Base-by-base conservation (phyloP, 2,797 vertebrate species). In the Florisuga fusca region DNA sequence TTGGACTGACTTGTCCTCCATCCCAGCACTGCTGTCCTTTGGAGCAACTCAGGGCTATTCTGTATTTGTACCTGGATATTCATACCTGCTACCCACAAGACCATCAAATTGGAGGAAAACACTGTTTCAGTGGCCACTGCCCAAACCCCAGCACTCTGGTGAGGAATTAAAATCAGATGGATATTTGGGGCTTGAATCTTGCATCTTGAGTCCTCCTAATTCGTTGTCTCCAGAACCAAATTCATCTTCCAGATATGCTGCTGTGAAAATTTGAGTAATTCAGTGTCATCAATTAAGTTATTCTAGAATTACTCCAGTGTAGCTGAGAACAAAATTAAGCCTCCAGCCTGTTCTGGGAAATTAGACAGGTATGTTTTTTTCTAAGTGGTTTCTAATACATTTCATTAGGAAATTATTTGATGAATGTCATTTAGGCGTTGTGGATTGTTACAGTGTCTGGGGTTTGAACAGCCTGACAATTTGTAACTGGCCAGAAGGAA, bases 281-380 rank as follows among this genome's bases (percentile, higher is more conserved):
- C 91, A 77, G 1, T 90, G 63, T 94, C 87, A 93, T 94, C 89
- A 94, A 88, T 96, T 96, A 94, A 88, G 87, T 94, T 97, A 94
- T 86, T 94, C 71, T 67, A 91, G 63, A 63, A 96, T 89, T 96
- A 80, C 77, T 95, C 62, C 66, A 64, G 43, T 92, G 84, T 93
- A 95, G 61, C 91, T 93, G 77, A 87, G 84, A 94, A 94, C 81
- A 90, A 90, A 96, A 96, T 95, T 90, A 96, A 94, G 76, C 93
- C 83, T 93, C 55, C 77, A 80, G 63, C 90, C 89, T 90, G 85
- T 95, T 94, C 90, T 94, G 94, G 87, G 86, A 94, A 96, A 94
- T 96, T 88, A 94, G 82, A 92, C 82, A 92, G 85, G 91, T 96
- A 77, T 73, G 68, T 7, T 69, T 90, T 93, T 95, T 96, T 94